A percentile compares a stretch with the other conserved stretches of the same genome.
phyloP scores from a whole-genome alignment of 35 echinoderm and acorn worm species.

The Ophiothrix spiculata region DNA sequence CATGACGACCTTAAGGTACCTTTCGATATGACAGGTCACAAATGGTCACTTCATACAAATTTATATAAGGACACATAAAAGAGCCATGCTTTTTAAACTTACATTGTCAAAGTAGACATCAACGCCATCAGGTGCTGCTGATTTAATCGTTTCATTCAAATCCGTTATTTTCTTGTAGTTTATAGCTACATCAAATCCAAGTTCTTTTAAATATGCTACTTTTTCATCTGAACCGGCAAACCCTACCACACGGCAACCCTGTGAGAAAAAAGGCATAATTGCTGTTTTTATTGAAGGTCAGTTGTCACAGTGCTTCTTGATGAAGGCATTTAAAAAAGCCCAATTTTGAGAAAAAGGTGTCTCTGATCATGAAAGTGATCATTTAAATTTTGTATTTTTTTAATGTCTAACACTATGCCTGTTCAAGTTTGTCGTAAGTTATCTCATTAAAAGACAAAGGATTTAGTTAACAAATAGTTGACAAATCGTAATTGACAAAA shows the following conservation, averaged over 20 bases:
- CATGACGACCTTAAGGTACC: too few species aligned
- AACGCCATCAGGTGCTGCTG: slow-evolving; percentile 63
- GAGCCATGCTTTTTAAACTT: too few species aligned
- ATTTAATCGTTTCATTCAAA: slow-evolving; percentile 52
- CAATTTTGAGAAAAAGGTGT: background rate
- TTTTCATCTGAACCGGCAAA: slow-evolving; percentile 33
- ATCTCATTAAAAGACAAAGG: too few species aligned
- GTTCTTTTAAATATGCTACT: slow-evolving; percentile 19
- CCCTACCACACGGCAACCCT: slow-evolving; percentile 36
- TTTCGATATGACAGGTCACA: too few species aligned
- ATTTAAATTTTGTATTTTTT: background rate
- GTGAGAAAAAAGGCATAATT: background rate
- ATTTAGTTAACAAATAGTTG: too few species aligned
- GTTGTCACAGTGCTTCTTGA: background rate
- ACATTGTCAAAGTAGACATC: slow-evolving; percentile 94
- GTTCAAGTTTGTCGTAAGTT: too few species aligned
- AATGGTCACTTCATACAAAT: too few species aligned
- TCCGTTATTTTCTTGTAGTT: slow-evolving; percentile 20
- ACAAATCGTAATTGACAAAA: too few species aligned
- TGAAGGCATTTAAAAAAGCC: background rate
- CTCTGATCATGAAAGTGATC: background rate
- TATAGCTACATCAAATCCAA: slow-evolving; percentile 29
- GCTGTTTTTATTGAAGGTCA: background rate
- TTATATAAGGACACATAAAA: too few species aligned
- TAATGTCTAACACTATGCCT: too few species aligned